A percentile compares a stretch with the other conserved stretches of the same genome.
Evolutionary conservation across 2,888 invertebrate species (phyloP).

Genomic region (Ectobius pallidus): DNA sequence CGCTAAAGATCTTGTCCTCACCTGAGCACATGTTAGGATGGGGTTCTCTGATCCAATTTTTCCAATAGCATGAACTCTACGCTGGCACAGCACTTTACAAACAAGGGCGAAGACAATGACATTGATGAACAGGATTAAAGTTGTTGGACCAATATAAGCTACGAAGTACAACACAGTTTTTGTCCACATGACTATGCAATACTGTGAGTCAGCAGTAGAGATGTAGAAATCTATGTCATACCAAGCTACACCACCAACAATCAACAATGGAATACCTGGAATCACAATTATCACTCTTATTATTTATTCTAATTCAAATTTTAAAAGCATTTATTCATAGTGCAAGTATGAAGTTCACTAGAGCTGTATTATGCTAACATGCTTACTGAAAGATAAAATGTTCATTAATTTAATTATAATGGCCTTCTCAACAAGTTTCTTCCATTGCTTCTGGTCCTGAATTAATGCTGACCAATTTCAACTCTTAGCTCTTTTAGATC

Average conservation of each 20-base stretch:
- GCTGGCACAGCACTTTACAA: conserved; percentile 49
- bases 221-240: conserved; percentile 52
- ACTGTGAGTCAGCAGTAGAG: conserved; percentile 49
- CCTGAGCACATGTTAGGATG: conserved; percentile 43
- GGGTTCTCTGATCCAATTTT: conserved; percentile 40
- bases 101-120: conserved; percentile 54
- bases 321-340: too few species aligned
- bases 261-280: conserved; percentile 54
- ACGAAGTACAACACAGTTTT: conserved; percentile 54
- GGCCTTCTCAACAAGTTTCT: too few species aligned
- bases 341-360: too few species aligned
- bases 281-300: conserved; percentile 15
- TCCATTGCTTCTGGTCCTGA: too few species aligned
- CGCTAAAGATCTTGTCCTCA: conserved; percentile 11
- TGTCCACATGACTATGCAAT: conserved; percentile 54
- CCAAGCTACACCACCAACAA: conserved; percentile 52
- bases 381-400: too few species aligned
- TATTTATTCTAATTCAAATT: neutral
- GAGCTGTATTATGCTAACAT: too few species aligned
- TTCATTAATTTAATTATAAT: too few species aligned
- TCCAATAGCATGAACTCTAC: conserved; percentile 43
- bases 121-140: conserved; percentile 54
- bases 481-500: too few species aligned
- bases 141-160: conserved; percentile 55
- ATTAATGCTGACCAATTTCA: too few species aligned